Evolutionary conservation across 2,797 vertebrate species (phyloP).

Genomic region (Smutsia temminckii): DNA sequence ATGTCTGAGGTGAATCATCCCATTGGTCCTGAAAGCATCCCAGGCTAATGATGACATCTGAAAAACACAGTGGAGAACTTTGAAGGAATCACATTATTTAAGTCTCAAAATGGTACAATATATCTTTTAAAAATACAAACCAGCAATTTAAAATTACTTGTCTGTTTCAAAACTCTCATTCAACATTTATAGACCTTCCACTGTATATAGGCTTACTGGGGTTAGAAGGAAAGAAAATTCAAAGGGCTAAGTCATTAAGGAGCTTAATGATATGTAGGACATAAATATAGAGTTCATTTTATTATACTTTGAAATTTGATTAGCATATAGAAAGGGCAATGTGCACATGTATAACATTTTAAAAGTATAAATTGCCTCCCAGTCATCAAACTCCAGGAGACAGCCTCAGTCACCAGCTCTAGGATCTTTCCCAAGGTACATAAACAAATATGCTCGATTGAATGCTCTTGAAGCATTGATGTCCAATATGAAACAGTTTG

Average conservation of each 20-base stretch:
- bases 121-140: background rate
- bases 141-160: background rate
- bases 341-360: background rate
- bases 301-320: conserved; percentile 13
- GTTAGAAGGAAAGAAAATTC: conserved; percentile 7
- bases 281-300: background rate
- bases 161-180: conserved; percentile 27
- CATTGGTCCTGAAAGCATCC: conserved; percentile 32
- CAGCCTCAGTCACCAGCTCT: background rate
- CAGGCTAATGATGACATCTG: background rate
- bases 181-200: background rate
- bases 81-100: background rate
- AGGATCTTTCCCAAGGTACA: background rate
- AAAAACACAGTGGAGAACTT: background rate
- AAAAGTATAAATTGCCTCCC: background rate
- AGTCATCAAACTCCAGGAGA: background rate
- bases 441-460: background rate
- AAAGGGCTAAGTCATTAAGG: background rate
- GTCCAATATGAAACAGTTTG: background rate
- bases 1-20: background rate
- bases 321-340: background rate
- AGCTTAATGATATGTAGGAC: background rate
- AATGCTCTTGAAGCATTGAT: background rate
- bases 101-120: background rate
- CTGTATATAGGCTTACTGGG: background rate